Evolutionary conservation across 2,113 vertebrate genomes (phyloP).

Genomic region (Amazona vittata): DNA sequence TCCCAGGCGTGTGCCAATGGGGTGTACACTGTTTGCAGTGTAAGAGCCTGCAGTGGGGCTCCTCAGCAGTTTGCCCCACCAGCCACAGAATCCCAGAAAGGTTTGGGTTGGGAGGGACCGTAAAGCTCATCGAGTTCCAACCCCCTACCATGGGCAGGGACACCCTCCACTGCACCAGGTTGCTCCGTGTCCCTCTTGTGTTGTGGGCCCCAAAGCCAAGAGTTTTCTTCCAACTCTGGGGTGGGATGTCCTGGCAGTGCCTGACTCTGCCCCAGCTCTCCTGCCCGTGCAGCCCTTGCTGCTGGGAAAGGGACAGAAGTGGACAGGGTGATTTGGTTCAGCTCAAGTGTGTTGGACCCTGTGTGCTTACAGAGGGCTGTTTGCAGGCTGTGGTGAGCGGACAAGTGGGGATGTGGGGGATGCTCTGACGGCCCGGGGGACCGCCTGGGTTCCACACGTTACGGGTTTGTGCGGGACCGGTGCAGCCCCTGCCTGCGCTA

Average conservation of each 20-base stretch:
- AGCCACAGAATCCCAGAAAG: neutral
- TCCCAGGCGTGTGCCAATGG: accelerated
- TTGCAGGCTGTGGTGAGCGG: accelerated
- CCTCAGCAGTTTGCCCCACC: neutral
- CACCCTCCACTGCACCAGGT: neutral
- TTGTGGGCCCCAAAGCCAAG: neutral
- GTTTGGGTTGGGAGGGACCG: neutral
- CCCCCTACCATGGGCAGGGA: neutral
- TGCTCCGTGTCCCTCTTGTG: neutral
- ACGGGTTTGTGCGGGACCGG: accelerated
- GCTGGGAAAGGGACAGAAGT: neutral
- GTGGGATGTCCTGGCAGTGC: neutral
- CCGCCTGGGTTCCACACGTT: neutral
- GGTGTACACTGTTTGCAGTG: accelerated
- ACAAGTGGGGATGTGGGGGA: accelerated
- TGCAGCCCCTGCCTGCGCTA: neutral
- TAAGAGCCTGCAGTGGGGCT: neutral
- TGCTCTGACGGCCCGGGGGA: neutral
- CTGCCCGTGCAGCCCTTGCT: neutral
- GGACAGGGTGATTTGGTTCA: accelerated
- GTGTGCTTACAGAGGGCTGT: neutral
- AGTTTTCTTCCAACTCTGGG: neutral
- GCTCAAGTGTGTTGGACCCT: accelerated
- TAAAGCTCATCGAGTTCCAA: neutral
- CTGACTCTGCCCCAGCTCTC: too few relatives aligned